Evolutionary conservation across 1,140 invertebrate genomes (phyloP).

Genomic region (Rhopalosiphum maidis): DNA sequence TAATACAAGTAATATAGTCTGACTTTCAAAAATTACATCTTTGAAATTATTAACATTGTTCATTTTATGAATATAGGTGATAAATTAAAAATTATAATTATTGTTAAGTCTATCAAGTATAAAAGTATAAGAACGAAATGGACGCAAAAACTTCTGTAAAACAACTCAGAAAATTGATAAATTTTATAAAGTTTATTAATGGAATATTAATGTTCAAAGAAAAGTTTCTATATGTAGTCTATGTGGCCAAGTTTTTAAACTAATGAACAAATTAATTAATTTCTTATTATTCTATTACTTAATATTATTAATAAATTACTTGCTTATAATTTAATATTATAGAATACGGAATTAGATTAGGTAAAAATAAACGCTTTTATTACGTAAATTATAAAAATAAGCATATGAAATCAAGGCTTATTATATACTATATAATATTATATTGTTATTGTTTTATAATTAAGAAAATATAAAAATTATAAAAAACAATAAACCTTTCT

Average conservation of each 20-base stretch:
- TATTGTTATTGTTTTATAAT: not conserved
- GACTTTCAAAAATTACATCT: not conserved
- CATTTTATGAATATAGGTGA: constrained; percentile 3
- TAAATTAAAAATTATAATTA: not conserved
- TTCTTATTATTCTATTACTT: constrained; percentile 8
- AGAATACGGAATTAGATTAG: not conserved
- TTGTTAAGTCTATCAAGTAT: not conserved
- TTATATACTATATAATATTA: not conserved
- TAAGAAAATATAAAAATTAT: not conserved
- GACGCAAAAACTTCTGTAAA: not conserved
- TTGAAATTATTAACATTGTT: constrained; percentile 5
- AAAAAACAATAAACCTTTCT: not conserved
- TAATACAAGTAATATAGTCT: not conserved
- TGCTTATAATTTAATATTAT: not conserved
- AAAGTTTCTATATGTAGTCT: not conserved
- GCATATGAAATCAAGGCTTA: not conserved
- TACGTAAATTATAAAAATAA: not conserved
- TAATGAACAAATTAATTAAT: constrained; percentile 20
- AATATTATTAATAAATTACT: not conserved
- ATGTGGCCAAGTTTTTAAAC: not conserved
- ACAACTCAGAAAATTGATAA: not conserved
- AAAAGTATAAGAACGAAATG: not conserved
- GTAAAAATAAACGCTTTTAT: not conserved
- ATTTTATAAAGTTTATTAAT: constrained; percentile 20
- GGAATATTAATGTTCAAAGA: constrained; percentile 16